phyloP scores from a whole-genome alignment of 2,888 invertebrate genomes.

The Diaperis boleti region DNA sequence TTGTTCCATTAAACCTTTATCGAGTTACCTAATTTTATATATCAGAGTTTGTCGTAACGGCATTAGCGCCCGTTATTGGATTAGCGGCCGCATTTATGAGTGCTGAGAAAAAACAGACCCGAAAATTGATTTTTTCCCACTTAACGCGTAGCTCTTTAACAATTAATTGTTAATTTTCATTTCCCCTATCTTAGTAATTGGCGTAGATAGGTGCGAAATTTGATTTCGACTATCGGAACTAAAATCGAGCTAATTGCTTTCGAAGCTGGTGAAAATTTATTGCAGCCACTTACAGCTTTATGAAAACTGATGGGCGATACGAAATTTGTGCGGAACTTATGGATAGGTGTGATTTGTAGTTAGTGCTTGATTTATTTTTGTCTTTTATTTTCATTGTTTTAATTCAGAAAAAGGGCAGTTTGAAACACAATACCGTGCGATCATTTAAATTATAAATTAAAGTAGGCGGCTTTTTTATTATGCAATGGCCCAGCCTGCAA shows the following conservation, averaged over 20 bases:
- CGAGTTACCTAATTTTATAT: slow-evolving; percentile 35
- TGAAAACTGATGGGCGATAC: slow-evolving; percentile 6
- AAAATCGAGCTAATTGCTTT: slow-evolving; percentile 18
- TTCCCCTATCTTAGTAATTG: slow-evolving; percentile 7
- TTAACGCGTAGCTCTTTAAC: too few species aligned
- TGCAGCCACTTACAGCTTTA: slow-evolving; percentile 10
- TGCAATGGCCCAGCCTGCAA: too few species aligned
- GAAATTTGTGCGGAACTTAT: too few species aligned
- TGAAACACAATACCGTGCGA: too few species aligned
- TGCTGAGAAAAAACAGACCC: too few species aligned
- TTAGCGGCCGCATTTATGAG: background rate
- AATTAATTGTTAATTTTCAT: slow-evolving; percentile 10
- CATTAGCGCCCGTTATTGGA: slow-evolving; percentile 2
- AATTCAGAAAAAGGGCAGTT: too few species aligned
- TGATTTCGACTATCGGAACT: slow-evolving; percentile 13
- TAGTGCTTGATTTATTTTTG: too few species aligned
- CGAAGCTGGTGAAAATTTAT: slow-evolving; percentile 12
- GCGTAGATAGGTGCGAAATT: slow-evolving; percentile 16
- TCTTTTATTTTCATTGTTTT: too few species aligned
- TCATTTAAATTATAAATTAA: too few species aligned
- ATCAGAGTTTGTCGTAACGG: slow-evolving; percentile 29
- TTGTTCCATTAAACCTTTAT: slow-evolving; percentile 36
- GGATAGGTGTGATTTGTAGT: too few species aligned
- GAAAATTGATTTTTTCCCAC: too few species aligned
- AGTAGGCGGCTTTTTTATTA: too few species aligned